Conservation (phyloP, 2,113 vertebrate species). For the Lynx canadensis region DNA sequence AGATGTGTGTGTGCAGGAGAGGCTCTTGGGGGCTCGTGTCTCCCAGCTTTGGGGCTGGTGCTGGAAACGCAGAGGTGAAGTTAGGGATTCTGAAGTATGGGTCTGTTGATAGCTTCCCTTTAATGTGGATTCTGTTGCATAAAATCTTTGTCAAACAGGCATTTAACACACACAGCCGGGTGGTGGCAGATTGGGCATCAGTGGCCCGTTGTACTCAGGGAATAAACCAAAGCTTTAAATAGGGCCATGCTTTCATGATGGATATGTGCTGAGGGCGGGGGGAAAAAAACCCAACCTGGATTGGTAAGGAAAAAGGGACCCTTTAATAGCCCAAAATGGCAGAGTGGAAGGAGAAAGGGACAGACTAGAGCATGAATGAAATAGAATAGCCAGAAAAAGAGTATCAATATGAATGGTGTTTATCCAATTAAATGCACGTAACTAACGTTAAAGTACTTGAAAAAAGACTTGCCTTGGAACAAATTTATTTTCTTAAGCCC, state of each 20-base stretch:
- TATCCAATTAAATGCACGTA: background rate
- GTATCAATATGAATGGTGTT: background rate
- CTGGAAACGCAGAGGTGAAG: conserved; percentile 65
- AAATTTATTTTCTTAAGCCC: background rate
- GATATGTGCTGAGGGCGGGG: background rate
- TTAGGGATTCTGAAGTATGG: conserved; percentile 50
- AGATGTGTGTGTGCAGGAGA: background rate
- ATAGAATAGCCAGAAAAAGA: background rate
- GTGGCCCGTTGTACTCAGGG: background rate
- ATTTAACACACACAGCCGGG: conserved; percentile 22
- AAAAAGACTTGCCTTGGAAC: background rate
- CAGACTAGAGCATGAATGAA: background rate
- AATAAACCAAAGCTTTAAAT: conserved; percentile 39
- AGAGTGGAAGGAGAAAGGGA: background rate
- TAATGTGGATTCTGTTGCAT: conserved; percentile 55
- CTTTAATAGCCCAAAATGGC: background rate
- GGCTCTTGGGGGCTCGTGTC: conserved; percentile 52
- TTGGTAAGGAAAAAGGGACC: background rate
- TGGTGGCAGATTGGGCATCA: background rate
- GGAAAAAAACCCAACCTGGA: background rate
- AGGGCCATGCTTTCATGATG: background rate
- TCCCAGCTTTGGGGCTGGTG: conserved; percentile 37
- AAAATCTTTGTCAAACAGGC: conserved; percentile 52
- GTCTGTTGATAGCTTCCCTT: conserved; percentile 41
- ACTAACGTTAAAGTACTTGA: background rate